Base-by-base conservation (phyloP, 2,888 invertebrate genomes). In the Ochropleura plecta region DNA sequence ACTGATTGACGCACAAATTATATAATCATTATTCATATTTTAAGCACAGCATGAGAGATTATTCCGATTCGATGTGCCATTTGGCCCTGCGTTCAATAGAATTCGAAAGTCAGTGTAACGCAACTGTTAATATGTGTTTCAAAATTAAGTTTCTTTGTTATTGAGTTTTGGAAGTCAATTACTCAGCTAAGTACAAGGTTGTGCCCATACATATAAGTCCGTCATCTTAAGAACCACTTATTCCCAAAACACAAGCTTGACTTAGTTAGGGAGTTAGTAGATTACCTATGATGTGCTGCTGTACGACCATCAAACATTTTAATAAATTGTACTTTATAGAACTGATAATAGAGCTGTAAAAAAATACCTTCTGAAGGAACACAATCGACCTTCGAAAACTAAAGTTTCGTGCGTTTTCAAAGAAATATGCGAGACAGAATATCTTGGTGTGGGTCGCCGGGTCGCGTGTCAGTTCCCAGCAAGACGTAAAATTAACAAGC, bases 401-500 rank as follows among this genome's bases (percentile, higher is more conserved):
- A 53, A 70, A 78, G 62, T 72, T 73, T 83, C 55, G 10, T 76
- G 55, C 60, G 63, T 67, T 81, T 78, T 30, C 60, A 59, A 78
- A 74, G 62, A 73, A 76, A 78, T 78, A 57, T 67, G 69, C 40
- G 70, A 70, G 72, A 68, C 60, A 68, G 72, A 76, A 68, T 70
- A 80, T 82, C 60, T 51, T 73, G 81, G 83, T 79, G 79, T 80
- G 74, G 78, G 84, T 88, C 87, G 82, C 76, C 64, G 81, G 67
- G 63, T 82, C 72, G 80, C 68, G 79, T 80, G 82, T 83, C 83
- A 80, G 70, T 76, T 79, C 74, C 73, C 73, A 83, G 87, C 85
- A 83, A 88, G 85, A 84, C 85, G 85, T 85, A 83, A 89, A 90
- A 91, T 91, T 91, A 92, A 90, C 90, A 89, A 90, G 91, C 86